Base-by-base conservation (phyloP, 2,113 vertebrate genomes). In the Istiophorus platypterus region DNA sequence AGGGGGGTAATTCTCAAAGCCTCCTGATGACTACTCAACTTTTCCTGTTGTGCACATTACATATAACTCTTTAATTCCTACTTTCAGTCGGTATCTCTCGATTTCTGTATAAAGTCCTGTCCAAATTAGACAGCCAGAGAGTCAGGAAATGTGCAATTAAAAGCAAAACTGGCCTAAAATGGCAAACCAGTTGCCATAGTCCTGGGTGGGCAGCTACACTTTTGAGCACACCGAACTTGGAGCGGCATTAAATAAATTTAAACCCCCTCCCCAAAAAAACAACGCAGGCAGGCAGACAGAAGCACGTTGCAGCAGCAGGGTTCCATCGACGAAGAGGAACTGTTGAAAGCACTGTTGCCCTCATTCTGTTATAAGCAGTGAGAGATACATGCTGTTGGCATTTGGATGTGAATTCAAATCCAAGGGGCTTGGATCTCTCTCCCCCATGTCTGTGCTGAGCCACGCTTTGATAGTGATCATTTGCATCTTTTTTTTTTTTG, bases 271-370 rank as follows among this genome's bases (percentile, higher is more conserved):
- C n/a, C n/a, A n/a, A n/a, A 72, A 22, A 47, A 59, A n/a, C 26
- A 78, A 85, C 22, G 1, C 20, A 47, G 65, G 47, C 80, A 82
- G 87, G 92, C 84, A 86, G 89, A 78, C 64, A 37, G 80, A 85
- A 70, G 82, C 68, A 27, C 90, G 90, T 80, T 52, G 70, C 78
- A 87, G 7, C 87, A 90, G 89, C 86, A 54, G 58, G 89, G 59
- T 37, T 81, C 81, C 84, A 47, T 84, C 76, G 5, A 49, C 59
- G 65, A 80, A 75, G n/a, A 39, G 45, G 61, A 86, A 56, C 49
- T 76, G 80, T 82, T 86, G 82, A 84, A 84, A 88, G 78, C 29
- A 26, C 52, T 0, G 54, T 57, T 90, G 85, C 75, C 85, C 90
- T 84, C 83, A 85, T 87, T 90, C 85, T 90, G 85, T 85, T 88